Base-by-base conservation (phyloP, 2,797 vertebrate species). In the Poecilia picta region DNA sequence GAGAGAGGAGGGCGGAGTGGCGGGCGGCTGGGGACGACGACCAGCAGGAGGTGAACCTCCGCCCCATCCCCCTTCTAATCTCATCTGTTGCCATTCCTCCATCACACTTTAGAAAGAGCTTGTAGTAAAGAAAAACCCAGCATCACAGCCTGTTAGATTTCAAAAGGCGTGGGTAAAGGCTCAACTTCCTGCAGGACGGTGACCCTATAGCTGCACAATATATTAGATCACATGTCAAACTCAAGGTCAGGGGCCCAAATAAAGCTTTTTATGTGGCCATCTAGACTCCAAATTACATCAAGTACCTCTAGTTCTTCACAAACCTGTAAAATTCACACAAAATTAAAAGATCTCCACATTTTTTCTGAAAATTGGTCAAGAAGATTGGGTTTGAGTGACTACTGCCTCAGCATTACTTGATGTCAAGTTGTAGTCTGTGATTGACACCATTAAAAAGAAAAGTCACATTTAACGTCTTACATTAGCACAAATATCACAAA, bases 31-130 rank as follows among this genome's bases (percentile, higher is more conserved):
- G 95, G 92, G 96, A 97, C 81, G 85, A 95, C 15, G 94, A 97
- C 0, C 93, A 95, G n/a, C 97, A 96, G 93, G 96, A 98, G 97
- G 98, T 98, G 93, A 91, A 89, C 25, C 79, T 66, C 51, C 16
- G n/a, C 46, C 20, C 20, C 23, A 0, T 3, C n/a, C 4, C 90
- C 23, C 79, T 72, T 41, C 70, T 73, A 25, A 64, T 39, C 79
- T 87, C 82, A 47, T 73, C 77, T 71, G 64, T 73, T 77, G 80
- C 51, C 28, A 57, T 85, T 76, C 18, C 36, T 72, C 36, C 73
- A 75, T 80, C 55, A 66, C 62, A 25, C 55, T 53, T 79, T 57
- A 72, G 2, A 77, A 39, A 66, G n/a, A 43, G 20, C 36, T n/a
- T 64, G 3, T 23, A 57, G 59, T 31, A 13, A 18, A 55, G 51